phyloP scores from a whole-genome alignment of 2,797 vertebrate genomes.

The Otolemur crassicaudatus region DNA sequence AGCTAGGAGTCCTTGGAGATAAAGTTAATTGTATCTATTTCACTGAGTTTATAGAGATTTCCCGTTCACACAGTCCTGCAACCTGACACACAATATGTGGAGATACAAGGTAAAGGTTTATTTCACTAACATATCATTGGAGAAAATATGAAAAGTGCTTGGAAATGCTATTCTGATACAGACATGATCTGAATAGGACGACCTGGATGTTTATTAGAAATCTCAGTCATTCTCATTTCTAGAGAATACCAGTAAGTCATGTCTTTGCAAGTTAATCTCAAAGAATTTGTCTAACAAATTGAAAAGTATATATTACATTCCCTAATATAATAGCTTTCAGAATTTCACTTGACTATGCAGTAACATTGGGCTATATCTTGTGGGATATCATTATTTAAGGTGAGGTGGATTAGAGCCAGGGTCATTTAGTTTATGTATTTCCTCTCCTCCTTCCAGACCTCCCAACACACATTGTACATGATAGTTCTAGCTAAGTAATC shows the following conservation, averaged over 20 bases:
- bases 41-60: background rate
- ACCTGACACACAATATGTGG: background rate
- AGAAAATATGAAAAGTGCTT: constrained; percentile 19
- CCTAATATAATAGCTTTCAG: background rate
- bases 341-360: background rate
- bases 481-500: background rate
- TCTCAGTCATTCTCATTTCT: background rate
- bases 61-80: background rate
- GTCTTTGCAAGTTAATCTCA: constrained; percentile 1
- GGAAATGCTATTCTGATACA: constrained; percentile 23
- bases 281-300: constrained; percentile 43
- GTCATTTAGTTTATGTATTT: background rate
- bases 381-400: background rate
- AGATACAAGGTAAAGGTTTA: background rate
- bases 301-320: background rate
- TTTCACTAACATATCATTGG: background rate
- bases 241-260: background rate
- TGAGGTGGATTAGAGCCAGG: background rate
- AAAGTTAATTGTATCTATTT: background rate
- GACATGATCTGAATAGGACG: background rate
- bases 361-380: background rate
- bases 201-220: background rate
- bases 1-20: constrained; percentile 1
- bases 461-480: background rate
- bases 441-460: background rate